These are phyloP conservation scores for Oncorhynchus kisutch DNA, from an alignment of 2,113 vertebrate species.

Conservation along the genomic window DNA sequence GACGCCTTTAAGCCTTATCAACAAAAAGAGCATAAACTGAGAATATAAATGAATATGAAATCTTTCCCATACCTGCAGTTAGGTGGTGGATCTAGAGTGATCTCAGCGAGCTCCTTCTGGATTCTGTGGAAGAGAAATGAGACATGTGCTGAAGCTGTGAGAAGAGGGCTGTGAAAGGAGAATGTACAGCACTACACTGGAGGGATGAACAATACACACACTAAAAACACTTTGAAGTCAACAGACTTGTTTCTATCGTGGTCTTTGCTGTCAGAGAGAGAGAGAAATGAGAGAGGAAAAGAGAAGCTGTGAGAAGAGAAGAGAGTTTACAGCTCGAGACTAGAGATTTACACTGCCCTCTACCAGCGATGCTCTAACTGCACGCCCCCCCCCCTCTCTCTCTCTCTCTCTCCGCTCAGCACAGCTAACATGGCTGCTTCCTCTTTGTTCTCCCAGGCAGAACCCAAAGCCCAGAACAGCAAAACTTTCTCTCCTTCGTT, in stretches of 20 bases:
- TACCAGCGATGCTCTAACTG: slow-evolving; percentile 85
- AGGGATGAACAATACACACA: not conserved
- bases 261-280: slow-evolving; percentile 75
- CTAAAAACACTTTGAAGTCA: slow-evolving; percentile 44
- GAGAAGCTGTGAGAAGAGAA: slow-evolving; percentile 59
- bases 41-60: not conserved
- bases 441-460: slow-evolving; percentile 94
- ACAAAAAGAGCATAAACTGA: not conserved
- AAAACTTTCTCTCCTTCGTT: slow-evolving; percentile 83
- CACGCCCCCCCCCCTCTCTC: slow-evolving; percentile 78
- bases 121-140: slow-evolving; percentile 84
- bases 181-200: not conserved
- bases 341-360: slow-evolving; percentile 87
- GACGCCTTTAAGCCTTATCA: no score
- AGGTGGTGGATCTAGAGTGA: slow-evolving; percentile 90
- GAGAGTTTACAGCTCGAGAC: slow-evolving; percentile 16
- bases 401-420: slow-evolving; percentile 72
- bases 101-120: slow-evolving; percentile 93
- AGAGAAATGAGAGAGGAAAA: slow-evolving; percentile 9
- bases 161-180: slow-evolving; percentile 10
- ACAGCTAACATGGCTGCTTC: slow-evolving; percentile 93
- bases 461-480: slow-evolving; percentile 85
- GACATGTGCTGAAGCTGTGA: slow-evolving; percentile 78
- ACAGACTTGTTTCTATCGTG: slow-evolving; percentile 14
- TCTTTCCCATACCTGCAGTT: slow-evolving; percentile 84